A percentile compares a stretch with the other conserved stretches of the same genome.
Evolutionary conservation across 2,113 vertebrate genomes (phyloP).

Genomic region (Brachyhypopomus gauderio): DNA sequence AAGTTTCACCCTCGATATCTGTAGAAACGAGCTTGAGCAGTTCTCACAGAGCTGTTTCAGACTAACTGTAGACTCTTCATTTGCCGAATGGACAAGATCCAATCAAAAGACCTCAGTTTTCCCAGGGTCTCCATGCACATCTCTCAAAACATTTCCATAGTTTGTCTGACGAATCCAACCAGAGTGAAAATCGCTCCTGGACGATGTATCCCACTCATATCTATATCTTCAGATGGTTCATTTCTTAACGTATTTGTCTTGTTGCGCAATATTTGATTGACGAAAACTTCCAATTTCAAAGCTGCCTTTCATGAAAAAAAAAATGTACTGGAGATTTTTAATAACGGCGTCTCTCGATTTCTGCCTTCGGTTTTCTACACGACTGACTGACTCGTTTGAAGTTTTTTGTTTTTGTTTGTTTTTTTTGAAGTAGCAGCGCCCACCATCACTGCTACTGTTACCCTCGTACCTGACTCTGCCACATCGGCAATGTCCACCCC

Average conservation of each 20-base stretch:
- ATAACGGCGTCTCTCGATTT: conserved; percentile 11
- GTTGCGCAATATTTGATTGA: conserved; percentile 70
- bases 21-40: conserved; percentile 46
- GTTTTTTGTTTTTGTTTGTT: conserved; percentile 42
- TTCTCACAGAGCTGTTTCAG: conserved; percentile 36
- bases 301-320: conserved; percentile 52
- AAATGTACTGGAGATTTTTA: conserved; percentile 11
- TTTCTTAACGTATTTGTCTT: conserved; percentile 45
- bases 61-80: conserved; percentile 45
- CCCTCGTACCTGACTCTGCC: conserved; percentile 99
- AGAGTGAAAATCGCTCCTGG: conserved; percentile 34
- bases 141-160: conserved; percentile 40
- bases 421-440: conserved; percentile 86
- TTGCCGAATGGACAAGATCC: conserved; percentile 43
- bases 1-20: conserved; percentile 22
- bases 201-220: conserved; percentile 6
- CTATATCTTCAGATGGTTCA: conserved; percentile 8
- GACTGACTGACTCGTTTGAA: conserved; percentile 26
- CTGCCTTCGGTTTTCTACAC: conserved; percentile 29
- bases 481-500: conserved; percentile 99
- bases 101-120: conserved; percentile 29
- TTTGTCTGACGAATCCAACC: conserved; percentile 39
- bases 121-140: conserved; percentile 50
- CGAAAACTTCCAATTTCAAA: conserved; percentile 65
- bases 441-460: conserved; percentile 92